Percentiles rank a stretch among this genome's conserved stretches.
phyloP scores from a whole-genome alignment of 2,888 invertebrate genomes.

The Agrilus mali region DNA sequence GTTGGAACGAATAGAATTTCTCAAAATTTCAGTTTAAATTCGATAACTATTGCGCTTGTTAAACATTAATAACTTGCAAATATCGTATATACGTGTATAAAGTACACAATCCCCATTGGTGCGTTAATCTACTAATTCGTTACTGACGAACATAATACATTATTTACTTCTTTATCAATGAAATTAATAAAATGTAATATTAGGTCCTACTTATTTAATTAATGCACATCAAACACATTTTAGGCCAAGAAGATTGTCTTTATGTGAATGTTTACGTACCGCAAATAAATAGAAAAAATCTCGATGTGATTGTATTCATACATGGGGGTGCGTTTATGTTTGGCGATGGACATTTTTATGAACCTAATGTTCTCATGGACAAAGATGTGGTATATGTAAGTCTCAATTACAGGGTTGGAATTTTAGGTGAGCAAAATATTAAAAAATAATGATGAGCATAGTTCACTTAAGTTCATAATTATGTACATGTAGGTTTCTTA shows the following conservation, averaged over 20 bases:
- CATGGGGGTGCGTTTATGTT: conserved; percentile 53
- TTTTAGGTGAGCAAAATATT: conserved; percentile 37
- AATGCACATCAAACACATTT: conserved; percentile 15
- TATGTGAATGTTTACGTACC: conserved; percentile 46
- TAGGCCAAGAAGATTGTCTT: conserved; percentile 49
- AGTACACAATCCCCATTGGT: too few relatives aligned
- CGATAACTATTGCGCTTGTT: too few relatives aligned
- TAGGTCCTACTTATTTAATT: too few relatives aligned
- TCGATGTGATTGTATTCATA: conserved; percentile 46
- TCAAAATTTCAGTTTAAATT: too few relatives aligned
- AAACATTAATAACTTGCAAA: too few relatives aligned
- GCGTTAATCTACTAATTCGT: too few relatives aligned
- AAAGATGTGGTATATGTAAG: conserved; percentile 48
- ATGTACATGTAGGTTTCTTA: conserved; percentile 51
- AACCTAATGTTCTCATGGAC: conserved; percentile 41
- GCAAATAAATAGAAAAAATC: conserved; percentile 27
- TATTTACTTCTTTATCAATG: too few relatives aligned
- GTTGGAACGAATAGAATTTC: too few relatives aligned
- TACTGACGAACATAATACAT: too few relatives aligned
- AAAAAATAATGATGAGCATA: conserved; percentile 1
- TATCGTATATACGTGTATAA: too few relatives aligned
- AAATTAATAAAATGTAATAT: too few relatives aligned
- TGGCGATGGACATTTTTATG: conserved; percentile 38
- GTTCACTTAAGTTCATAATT: too few relatives aligned
- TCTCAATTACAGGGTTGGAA: conserved; percentile 51